These are phyloP conservation scores for Sycophaga agraensis DNA, from an alignment of 1,140 invertebrate species.

Conservation along the genomic window DNA sequence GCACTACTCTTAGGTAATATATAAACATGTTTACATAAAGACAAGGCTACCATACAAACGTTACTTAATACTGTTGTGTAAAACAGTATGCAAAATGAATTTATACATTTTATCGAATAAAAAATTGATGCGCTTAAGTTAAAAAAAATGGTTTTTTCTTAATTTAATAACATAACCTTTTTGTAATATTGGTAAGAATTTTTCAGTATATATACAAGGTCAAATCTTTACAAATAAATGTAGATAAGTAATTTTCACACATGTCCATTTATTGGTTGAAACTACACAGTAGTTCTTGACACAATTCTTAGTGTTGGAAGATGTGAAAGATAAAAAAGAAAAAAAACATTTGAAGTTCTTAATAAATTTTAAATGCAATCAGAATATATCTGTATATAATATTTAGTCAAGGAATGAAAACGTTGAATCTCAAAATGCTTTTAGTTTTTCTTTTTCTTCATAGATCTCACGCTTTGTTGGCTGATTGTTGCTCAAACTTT, in stretches of 20 bases:
- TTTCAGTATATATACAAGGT: background rate
- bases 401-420: slow-evolving; percentile 10
- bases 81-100: background rate
- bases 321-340: slow-evolving; percentile 25
- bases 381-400: slow-evolving; percentile 16
- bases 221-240: background rate
- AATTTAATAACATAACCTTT: background rate
- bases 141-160: background rate
- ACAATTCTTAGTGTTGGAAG: slow-evolving; percentile 23
- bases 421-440: background rate
- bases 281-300: slow-evolving; percentile 30
- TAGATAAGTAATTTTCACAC: slow-evolving; percentile 14
- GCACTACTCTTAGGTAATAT: too few species aligned
- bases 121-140: too few species aligned
- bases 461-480: background rate
- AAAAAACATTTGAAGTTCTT: slow-evolving; percentile 16
- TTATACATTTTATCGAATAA: background rate
- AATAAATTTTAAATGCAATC: slow-evolving; percentile 20
- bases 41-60: background rate
- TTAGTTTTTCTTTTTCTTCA: slow-evolving; percentile 11
- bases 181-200: background rate
- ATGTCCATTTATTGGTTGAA: slow-evolving; percentile 28
- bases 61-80: background rate
- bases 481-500: slow-evolving; percentile 1
- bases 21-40: background rate